Base-by-base conservation (phyloP, 2,888 invertebrate genomes). In the Drosophila paracracens region DNA sequence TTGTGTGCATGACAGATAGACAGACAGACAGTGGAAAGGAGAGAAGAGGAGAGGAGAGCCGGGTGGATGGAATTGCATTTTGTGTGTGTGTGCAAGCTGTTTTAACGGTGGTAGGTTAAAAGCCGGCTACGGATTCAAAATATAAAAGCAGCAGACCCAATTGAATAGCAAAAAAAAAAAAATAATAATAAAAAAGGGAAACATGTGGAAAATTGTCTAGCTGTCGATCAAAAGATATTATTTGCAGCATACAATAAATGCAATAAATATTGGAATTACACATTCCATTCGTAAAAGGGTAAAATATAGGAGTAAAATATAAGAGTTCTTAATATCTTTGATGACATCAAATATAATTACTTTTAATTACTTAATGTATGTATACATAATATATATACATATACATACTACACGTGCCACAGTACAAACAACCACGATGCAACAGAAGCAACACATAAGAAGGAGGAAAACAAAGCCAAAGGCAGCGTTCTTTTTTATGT, bases 101-200 rank as follows among this genome's bases (percentile, higher is more conserved):
- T 58, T 53, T 54, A 76, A 71, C 53, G 88, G 85, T 85, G 88
- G 85, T 85, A 71, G 88, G 77, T 84, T 87, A 81, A 87, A 89
- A 88, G 85, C 85, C 88, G 88, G 83, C 61, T 46, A 50, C 62
- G 64, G 60, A 77, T 59, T 64, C 61, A 61, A 76, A 63, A 66
- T 62, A 65, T 38, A 54, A 72, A 35, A 46, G 27, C 31, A 64
- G 25, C 54, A 54, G 4, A 35, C 33, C 33, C 25, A 35, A 64
- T 46, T 46, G 46, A 33, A 46, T 46, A 25, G 35, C 25, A 27
- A 74, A 57, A 21, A 74, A 35, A 61, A 38, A 69, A 4, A 46
- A 7, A 61, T 48, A 69, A 33, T 33, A 33, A 31, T 16, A 36
- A 5, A 46, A 36, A 46, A 25, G 25, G 60, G 63, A 48, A 72